Evolutionary conservation across 1,140 invertebrate species (phyloP), one percentile per base, ranked within the genome.

Genomic region (Atta colombica): DNA sequence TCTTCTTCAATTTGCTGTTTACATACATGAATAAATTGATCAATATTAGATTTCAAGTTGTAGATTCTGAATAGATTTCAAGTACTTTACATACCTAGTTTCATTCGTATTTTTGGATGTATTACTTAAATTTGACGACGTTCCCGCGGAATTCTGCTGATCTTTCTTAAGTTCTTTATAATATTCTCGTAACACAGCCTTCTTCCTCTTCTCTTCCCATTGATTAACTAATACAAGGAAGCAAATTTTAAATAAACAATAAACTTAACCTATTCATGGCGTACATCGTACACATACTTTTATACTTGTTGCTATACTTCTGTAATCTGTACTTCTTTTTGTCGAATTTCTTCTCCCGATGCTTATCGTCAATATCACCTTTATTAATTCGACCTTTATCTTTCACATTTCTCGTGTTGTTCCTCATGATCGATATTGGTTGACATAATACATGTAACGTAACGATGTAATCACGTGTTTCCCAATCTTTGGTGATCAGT

Each of bases 291-390:
- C 10, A 51, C 86, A 85, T 92, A 95, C 95, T 91, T 94, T 97
- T 97, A 77, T 96, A 96, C 89, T 97, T 97, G 55, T 97, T 96
- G 88, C 96, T 97, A 86, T 97, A 97, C 89, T 97, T 97, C 84
- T 97, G 95, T 45, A 96, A 82, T 35, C 97, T 95, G 82, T 97
- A 97, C 18, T 95, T 94, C 75, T 96, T 97, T 92, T 97, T 97
- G 87, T 97, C 96, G 92, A 97, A 97, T 4, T 94, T 92, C 96
- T 96, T 86, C 94, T 95, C 16, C 74, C 16, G 1, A 12, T 16
- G 28, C 66, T 86, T 74, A 16, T 89, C 39, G 2, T 75, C 31
- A 1, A 81, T 66, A 0, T 28, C 35, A 3, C 4, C 2, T 3
- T 68, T 63, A 7, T 51, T 28, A 0, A 7, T 16, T 0, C 14